phyloP scores from a whole-genome alignment of 2,888 invertebrate genomes.

The Eupithecia subfuscata region DNA sequence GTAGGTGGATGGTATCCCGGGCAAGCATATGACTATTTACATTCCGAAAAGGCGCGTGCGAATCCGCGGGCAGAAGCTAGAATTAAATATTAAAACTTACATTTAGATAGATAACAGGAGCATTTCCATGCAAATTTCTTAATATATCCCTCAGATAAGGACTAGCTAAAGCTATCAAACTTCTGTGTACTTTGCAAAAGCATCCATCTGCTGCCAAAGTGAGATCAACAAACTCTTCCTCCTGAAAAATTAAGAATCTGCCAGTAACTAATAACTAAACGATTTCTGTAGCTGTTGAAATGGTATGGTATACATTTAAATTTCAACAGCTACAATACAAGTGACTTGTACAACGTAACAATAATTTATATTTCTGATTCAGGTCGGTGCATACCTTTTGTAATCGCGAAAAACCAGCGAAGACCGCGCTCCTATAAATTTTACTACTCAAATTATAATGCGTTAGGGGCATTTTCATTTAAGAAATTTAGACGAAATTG shows the following conservation, averaged over 20 bases:
- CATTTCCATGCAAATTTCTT: constrained; percentile 57
- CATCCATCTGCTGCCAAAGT: constrained; percentile 73
- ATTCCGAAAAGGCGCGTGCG: background rate
- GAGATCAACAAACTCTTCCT: constrained; percentile 76
- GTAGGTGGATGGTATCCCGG: background rate
- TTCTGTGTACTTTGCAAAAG: constrained; percentile 72
- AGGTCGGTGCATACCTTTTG: constrained; percentile 56
- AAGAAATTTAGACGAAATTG: too few species aligned
- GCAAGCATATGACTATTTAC: background rate
- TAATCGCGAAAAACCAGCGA: constrained; percentile 57
- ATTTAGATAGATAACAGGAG: constrained; percentile 71
- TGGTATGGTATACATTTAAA: background rate
- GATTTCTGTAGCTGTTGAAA: background rate
- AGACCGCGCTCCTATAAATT: constrained; percentile 53
- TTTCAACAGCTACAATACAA: too few species aligned
- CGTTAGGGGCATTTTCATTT: constrained; percentile 18
- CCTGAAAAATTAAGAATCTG: constrained; percentile 46
- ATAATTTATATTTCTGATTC: background rate
- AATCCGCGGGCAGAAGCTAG: background rate
- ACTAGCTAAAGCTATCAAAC: constrained; percentile 69
- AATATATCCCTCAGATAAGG: constrained; percentile 70
- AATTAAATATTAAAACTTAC: constrained; percentile 54
- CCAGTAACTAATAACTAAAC: background rate
- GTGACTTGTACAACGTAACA: too few species aligned
- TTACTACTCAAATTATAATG: constrained; percentile 51